Percentiles rank a stretch among this genome's conserved stretches.
Conservation (phyloP, 2,797 vertebrate genomes). For the Vireo griseus region DNA sequence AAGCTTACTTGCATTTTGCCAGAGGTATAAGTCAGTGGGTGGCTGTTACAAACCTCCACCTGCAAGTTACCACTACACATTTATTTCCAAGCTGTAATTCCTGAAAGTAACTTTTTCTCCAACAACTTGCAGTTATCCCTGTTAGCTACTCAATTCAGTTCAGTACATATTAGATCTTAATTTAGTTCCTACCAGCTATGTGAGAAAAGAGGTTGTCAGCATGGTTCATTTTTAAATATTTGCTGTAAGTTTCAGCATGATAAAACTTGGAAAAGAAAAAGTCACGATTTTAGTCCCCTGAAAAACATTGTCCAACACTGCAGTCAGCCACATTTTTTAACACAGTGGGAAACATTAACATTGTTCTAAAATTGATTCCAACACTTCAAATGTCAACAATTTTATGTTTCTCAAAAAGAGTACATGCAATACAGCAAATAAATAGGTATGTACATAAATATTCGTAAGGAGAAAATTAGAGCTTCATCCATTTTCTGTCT, state of each 20-base stretch:
- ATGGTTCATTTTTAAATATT: neutral
- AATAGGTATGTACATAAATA: neutral
- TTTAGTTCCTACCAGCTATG: neutral
- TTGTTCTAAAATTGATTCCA: neutral
- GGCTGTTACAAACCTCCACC: neutral
- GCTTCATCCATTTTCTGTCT: slow-evolving; percentile 55
- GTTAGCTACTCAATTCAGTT: neutral
- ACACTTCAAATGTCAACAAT: neutral
- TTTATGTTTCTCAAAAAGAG: neutral
- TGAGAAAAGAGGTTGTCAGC: neutral
- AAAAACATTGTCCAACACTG: neutral
- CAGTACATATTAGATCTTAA: neutral
- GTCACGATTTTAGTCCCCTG: neutral
- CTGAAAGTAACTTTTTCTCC: neutral
- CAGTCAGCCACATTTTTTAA: neutral
- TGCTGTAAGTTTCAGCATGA: neutral
- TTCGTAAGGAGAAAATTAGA: slow-evolving; percentile 52
- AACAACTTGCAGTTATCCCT: neutral
- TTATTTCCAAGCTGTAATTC: neutral
- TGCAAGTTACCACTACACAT: neutral
- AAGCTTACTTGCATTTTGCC: neutral
- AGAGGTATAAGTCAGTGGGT: neutral
- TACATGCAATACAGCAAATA: slow-evolving; percentile 5
- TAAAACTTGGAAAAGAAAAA: neutral
- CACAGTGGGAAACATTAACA: neutral